Evolutionary conservation across 2,888 invertebrate genomes (phyloP).

Genomic region (Eupithecia centaureata): DNA sequence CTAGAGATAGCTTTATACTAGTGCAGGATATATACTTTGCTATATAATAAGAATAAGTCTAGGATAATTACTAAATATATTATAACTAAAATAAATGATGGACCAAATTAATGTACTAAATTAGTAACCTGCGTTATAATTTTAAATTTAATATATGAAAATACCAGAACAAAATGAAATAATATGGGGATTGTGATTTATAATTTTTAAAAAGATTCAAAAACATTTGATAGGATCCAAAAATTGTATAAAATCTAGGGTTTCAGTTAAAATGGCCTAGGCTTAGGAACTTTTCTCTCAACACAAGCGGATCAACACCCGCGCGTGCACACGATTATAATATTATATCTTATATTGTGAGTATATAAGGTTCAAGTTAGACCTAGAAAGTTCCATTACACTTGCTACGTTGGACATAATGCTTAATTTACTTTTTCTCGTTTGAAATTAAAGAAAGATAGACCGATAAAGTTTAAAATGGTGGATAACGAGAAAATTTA

Average conservation of each 20-base stretch:
- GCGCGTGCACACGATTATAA: conserved; percentile 40
- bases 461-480: not conserved
- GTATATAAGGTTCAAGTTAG: conserved; percentile 16
- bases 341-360: conserved; percentile 35
- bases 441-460: not conserved
- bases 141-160: not conserved
- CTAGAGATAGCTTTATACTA: not conserved
- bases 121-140: too few species aligned
- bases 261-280: conserved; percentile 36
- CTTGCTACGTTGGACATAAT: conserved; percentile 26
- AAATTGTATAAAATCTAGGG: conserved; percentile 20
- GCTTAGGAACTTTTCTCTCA: conserved; percentile 45
- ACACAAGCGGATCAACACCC: conserved; percentile 36
- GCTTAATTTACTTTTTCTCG: conserved; percentile 7
- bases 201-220: too few species aligned
- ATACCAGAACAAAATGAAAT: not conserved
- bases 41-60: too few species aligned
- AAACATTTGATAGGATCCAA: conserved; percentile 20
- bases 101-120: too few species aligned
- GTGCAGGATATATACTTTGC: not conserved
- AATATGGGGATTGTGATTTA: not conserved
- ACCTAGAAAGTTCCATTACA: conserved; percentile 34
- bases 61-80: too few species aligned
- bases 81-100: too few species aligned
- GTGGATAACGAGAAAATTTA: not conserved